Conservation (phyloP, 1,140 invertebrate species). For the Ephestia elutella region DNA sequence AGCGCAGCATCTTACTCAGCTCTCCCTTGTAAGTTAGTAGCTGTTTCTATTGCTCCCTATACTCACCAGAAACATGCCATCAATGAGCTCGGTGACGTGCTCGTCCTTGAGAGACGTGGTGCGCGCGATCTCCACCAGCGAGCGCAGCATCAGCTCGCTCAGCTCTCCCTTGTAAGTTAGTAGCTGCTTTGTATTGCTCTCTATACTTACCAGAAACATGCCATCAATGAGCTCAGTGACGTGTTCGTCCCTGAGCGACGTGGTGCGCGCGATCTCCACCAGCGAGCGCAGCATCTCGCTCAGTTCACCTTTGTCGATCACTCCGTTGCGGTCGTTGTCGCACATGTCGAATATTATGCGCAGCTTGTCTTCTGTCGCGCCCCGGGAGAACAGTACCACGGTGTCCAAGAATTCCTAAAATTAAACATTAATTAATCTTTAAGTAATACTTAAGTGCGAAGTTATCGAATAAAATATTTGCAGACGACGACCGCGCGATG, state of each 20-base stretch:
- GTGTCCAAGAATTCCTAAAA: constrained; percentile 94
- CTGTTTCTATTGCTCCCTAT: background rate
- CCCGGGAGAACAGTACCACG: constrained; percentile 91
- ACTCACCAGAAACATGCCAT: constrained; percentile 92
- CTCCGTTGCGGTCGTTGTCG: constrained; percentile 95
- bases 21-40: constrained; percentile 96
- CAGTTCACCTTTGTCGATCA: constrained; percentile 95
- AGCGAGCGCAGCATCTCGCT: constrained; percentile 95
- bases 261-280: constrained; percentile 95
- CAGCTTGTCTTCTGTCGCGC: constrained; percentile 96
- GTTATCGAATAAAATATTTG: background rate
- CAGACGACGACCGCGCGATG: too few relatives aligned
- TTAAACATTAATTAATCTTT: too few relatives aligned
- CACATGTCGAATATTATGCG: constrained; percentile 99
- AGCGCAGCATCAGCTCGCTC: constrained; percentile 94
- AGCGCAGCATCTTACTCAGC: constrained; percentile 94
- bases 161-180: constrained; percentile 95
- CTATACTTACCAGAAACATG: constrained; percentile 86
- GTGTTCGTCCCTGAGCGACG: constrained; percentile 90
- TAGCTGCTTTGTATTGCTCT: too few relatives aligned
- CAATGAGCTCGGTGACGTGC: constrained; percentile 92
- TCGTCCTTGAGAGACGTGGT: constrained; percentile 92
- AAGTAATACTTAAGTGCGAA: too few relatives aligned
- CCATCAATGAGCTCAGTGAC: constrained; percentile 95
- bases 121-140: constrained; percentile 95